Conservation (phyloP, 1,140 invertebrate species). For the Procambarus clarkii region DNA sequence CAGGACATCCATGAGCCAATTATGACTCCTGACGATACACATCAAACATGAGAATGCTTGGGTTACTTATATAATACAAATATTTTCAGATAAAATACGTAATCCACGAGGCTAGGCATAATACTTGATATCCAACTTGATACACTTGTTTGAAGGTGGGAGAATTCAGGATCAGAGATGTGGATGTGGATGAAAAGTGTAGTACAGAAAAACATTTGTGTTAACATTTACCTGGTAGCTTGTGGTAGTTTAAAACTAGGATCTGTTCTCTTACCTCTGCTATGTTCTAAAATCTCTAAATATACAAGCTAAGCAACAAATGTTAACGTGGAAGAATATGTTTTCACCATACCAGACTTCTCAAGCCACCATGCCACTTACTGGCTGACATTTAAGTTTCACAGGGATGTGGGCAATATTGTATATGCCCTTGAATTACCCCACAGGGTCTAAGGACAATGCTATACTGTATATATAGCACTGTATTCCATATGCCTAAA, state of each 20-base stretch:
- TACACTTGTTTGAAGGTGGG: conserved; percentile 53
- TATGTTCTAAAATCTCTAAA: conserved; percentile 17
- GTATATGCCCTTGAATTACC: not conserved
- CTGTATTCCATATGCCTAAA: conserved; percentile 33
- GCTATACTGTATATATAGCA: conserved; percentile 13
- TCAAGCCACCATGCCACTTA: not conserved
- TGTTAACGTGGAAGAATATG: conserved; percentile 10
- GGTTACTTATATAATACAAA: conserved; percentile 58
- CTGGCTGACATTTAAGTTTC: conserved; percentile 16
- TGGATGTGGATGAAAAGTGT: conserved; percentile 14
- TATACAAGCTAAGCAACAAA: conserved; percentile 13
- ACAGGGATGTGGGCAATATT: conserved; percentile 37
- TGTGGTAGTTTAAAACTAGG: conserved; percentile 18
- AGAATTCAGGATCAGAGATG: conserved; percentile 30
- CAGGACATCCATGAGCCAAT: conserved; percentile 47
- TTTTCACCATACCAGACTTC: not conserved
- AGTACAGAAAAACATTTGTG: conserved; percentile 1
- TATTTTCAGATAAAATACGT: conserved; percentile 32
- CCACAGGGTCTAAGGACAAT: conserved; percentile 26
- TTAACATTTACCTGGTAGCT: conserved; percentile 36
- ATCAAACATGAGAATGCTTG: conserved; percentile 69
- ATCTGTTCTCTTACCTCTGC: conserved; percentile 1
- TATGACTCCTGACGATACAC: conserved; percentile 49
- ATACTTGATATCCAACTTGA: conserved; percentile 58
- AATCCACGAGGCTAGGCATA: conserved; percentile 51